These are phyloP conservation scores for Aotus griseimembra DNA, from an alignment of 2,797 vertebrate species.

Conservation along the genomic window DNA sequence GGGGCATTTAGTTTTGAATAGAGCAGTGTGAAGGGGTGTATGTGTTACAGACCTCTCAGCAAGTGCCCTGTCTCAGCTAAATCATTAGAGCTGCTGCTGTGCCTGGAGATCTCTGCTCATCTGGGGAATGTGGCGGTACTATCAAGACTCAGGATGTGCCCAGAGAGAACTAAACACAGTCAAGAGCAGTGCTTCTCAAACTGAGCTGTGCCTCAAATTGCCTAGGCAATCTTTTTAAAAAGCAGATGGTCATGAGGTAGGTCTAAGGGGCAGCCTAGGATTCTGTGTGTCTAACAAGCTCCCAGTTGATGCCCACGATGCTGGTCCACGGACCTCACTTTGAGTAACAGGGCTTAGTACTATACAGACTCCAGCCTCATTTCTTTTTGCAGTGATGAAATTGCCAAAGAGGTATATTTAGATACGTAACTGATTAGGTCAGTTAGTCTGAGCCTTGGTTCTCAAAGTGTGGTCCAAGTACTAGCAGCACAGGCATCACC, in stretches of 20 bases:
- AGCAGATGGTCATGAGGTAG: neutral
- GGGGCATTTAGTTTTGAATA: neutral
- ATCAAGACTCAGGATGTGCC: neutral
- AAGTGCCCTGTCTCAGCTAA: neutral
- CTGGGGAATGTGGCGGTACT: neutral
- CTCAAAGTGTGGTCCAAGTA: neutral
- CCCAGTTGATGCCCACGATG: neutral
- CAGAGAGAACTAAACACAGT: neutral
- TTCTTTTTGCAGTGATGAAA: neutral
- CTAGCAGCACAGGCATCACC: accelerated
- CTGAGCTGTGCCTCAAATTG: neutral
- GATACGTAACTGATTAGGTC: neutral
- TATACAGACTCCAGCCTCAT: neutral
- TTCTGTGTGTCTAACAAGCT: neutral
- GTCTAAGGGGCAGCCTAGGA: neutral
- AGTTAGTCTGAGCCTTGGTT: neutral
- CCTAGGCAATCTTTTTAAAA: neutral
- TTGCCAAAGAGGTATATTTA: neutral
- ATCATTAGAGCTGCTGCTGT: accelerated
- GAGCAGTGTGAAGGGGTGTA: neutral
- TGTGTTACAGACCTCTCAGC: neutral
- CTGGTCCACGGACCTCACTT: neutral
- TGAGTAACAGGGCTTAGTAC: neutral
- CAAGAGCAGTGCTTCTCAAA: neutral
- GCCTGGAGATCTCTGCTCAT: neutral